Percentiles rank a stretch among this genome's conserved stretches.
These are phyloP conservation scores for Heliconius nattereri DNA, from an alignment of 1,140 invertebrate species.

Conservation along the genomic window DNA sequence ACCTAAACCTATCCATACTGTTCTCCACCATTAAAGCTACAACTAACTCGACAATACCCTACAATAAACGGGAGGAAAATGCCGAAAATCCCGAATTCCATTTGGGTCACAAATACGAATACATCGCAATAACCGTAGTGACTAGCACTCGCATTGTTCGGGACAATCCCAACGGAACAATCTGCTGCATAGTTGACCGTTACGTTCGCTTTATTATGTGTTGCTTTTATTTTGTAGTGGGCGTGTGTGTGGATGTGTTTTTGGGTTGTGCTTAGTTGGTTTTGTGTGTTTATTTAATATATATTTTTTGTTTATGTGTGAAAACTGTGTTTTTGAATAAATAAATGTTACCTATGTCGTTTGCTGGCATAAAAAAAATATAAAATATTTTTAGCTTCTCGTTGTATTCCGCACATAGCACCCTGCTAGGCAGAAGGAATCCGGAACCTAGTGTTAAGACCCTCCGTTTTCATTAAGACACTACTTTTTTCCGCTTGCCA, in stretches of 20 bases:
- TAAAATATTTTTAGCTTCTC: too few species aligned
- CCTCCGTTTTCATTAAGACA: too few species aligned
- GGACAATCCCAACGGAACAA: conserved; percentile 64
- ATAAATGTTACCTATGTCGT: too few species aligned
- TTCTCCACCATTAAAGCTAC: conserved; percentile 3
- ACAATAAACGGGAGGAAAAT: conserved; percentile 19
- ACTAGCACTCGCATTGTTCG: conserved; percentile 58
- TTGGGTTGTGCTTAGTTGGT: not conserved
- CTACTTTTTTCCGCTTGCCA: too few species aligned
- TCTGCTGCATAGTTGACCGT: conserved; percentile 66
- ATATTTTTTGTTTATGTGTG: too few species aligned
- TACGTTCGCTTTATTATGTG: conserved; percentile 49
- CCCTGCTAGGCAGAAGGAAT: too few species aligned
- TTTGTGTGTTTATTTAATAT: too few species aligned
- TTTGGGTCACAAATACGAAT: conserved; percentile 55
- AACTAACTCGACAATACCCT: conserved; percentile 28
- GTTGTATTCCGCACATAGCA: too few species aligned
- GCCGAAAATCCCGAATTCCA: conserved; percentile 65
- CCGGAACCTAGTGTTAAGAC: too few species aligned
- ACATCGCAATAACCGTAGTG: conserved; percentile 75
- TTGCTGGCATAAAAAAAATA: too few species aligned
- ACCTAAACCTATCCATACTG: not conserved
- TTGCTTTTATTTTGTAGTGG: conserved; percentile 13
- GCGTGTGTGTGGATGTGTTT: not conserved
- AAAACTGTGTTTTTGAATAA: too few species aligned